phyloP scores from a whole-genome alignment of 2,888 invertebrate genomes.

The Agriopis aurantiaria region DNA sequence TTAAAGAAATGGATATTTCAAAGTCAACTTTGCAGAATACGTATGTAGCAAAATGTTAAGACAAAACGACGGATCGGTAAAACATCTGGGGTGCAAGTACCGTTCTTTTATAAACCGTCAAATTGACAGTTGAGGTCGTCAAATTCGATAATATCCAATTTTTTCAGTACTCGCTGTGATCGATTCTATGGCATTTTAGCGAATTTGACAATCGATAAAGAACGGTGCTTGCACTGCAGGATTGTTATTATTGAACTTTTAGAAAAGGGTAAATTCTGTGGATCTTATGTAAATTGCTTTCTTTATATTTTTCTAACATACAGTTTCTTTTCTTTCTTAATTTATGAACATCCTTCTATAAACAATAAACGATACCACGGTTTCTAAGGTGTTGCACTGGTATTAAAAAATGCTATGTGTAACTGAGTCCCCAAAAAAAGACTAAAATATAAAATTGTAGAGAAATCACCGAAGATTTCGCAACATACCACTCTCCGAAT shows the following conservation, averaged over 20 bases:
- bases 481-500: constrained; percentile 22
- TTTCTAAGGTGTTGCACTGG: not conserved
- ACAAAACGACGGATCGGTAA: not conserved
- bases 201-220: too few relatives aligned
- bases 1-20: not conserved
- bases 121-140: too few relatives aligned
- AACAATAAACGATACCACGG: too few relatives aligned
- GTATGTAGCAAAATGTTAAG: not conserved
- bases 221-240: too few relatives aligned
- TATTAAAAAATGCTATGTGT: not conserved
- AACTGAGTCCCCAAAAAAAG: not conserved
- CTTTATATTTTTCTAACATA: not conserved
- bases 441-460: constrained; percentile 27
- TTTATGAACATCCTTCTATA: not conserved
- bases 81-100: too few relatives aligned
- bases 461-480: constrained; percentile 25
- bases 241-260: not conserved
- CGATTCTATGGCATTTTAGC: too few relatives aligned
- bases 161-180: too few relatives aligned
- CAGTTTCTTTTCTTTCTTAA: not conserved
- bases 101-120: too few relatives aligned
- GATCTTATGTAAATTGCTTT: not conserved
- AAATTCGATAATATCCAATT: too few relatives aligned
- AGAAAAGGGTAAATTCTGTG: not conserved
- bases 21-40: not conserved